A percentile compares a stretch with the other conserved stretches of the same genome.
Evolutionary conservation across 2,113 vertebrate species (phyloP).

Genomic region (Anseranas semipalmata): DNA sequence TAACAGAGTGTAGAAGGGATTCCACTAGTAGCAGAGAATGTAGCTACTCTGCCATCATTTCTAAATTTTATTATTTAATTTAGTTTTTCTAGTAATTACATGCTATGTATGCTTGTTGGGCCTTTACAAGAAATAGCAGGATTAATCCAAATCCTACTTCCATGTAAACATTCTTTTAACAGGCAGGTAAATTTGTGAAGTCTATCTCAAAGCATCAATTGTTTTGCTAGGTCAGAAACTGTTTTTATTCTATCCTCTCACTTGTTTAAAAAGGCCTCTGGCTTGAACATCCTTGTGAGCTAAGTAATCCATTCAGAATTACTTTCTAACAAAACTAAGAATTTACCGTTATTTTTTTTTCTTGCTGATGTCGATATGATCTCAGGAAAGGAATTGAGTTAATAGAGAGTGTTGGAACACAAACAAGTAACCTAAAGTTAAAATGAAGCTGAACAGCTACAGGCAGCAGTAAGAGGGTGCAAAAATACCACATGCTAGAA

Average conservation of each 20-base stretch:
- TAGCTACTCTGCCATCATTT: not conserved
- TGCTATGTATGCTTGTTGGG: not conserved
- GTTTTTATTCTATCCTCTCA: not conserved
- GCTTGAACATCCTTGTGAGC: not conserved
- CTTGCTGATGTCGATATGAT: not conserved
- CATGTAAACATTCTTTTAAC: not conserved
- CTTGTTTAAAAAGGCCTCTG: not conserved
- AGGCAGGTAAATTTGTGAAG: not conserved
- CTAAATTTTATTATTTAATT: not conserved
- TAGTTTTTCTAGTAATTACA: not conserved
- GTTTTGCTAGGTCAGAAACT: not conserved
- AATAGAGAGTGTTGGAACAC: not conserved
- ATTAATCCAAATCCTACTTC: not conserved
- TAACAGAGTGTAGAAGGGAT: not conserved
- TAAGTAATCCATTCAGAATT: not conserved
- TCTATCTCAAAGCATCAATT: not conserved
- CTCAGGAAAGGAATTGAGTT: constrained; percentile 5
- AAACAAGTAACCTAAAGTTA: not conserved
- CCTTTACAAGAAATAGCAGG: not conserved
- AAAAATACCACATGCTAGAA: not conserved
- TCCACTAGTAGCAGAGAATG: not conserved
- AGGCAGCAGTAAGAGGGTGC: not conserved
- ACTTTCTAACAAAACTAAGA: not conserved
- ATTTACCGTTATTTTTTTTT: not conserved
- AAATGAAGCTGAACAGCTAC: not conserved